Evolutionary conservation across 2,113 vertebrate genomes (phyloP).

Genomic region (Anarhynchus alexandrinus): DNA sequence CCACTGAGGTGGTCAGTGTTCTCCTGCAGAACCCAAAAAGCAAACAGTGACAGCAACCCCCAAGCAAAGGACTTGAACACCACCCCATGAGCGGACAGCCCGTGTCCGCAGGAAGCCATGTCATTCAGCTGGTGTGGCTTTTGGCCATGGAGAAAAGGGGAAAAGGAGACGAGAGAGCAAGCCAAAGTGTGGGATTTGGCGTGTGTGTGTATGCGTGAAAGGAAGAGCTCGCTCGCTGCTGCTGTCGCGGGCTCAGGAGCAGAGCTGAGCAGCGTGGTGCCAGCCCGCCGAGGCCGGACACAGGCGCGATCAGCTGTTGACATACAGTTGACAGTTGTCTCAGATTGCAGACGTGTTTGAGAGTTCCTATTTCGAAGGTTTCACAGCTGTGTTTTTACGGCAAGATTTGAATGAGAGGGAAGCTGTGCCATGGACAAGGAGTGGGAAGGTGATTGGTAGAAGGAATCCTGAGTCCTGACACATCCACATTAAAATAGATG

Average conservation of each 20-base stretch:
- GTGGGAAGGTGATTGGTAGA: neutral
- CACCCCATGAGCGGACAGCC: neutral
- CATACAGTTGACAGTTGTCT: neutral
- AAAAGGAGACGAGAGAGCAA: neutral
- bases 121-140: rapidly evolving
- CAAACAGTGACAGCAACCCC: neutral
- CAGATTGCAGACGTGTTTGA: neutral
- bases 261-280: neutral
- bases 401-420: neutral
- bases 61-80: neutral
- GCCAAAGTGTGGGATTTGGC: neutral
- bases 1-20: neutral
- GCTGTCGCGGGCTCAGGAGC: neutral
- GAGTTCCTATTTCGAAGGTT: neutral
- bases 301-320: neutral
- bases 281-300: neutral
- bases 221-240: rapidly evolving
- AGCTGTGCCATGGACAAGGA: neutral
- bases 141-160: neutral
- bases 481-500: neutral
- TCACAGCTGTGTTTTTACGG: neutral
- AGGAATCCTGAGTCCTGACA: neutral
- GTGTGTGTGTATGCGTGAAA: neutral
- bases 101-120: rapidly evolving
- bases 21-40: neutral